Evolutionary conservation across 2,888 invertebrate species (phyloP).

Genomic region (Platypus cylindrus): DNA sequence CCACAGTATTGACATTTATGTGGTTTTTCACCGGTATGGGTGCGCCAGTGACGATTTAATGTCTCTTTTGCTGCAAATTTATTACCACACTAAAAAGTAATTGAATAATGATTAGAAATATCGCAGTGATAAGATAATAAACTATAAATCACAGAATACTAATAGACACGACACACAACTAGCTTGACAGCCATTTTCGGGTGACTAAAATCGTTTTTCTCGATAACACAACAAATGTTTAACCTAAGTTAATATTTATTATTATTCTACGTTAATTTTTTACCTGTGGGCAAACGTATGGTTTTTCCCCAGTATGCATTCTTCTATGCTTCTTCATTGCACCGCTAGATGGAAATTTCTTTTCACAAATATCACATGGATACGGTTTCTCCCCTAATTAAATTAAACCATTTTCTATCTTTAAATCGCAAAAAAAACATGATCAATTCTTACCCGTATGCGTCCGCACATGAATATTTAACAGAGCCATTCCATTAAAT

Average conservation of each 20-base stretch:
- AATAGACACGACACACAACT: too few relatives aligned
- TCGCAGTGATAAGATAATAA: too few relatives aligned
- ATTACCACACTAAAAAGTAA: constrained; percentile 51
- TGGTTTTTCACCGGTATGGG: constrained; percentile 45
- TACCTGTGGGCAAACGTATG: constrained; percentile 44
- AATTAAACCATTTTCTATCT: constrained; percentile 3
- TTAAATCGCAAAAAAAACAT: not conserved
- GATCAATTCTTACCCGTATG: constrained; percentile 44
- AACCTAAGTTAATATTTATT: not conserved
- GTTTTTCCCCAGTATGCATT: constrained; percentile 39
- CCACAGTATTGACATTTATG: constrained; percentile 54
- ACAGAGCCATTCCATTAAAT: constrained; percentile 47
- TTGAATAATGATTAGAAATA: too few relatives aligned
- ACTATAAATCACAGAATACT: too few relatives aligned
- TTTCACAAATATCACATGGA: constrained; percentile 60
- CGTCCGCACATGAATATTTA: constrained; percentile 51
- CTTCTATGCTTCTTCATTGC: constrained; percentile 64
- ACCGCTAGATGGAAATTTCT: constrained; percentile 58
- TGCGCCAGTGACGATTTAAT: constrained; percentile 34
- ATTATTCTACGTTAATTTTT: too few relatives aligned
- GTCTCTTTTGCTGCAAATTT: constrained; percentile 75
- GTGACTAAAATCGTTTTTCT: not conserved
- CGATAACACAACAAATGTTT: not conserved
- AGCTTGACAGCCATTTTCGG: not conserved
- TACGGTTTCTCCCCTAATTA: constrained; percentile 41